phyloP scores from a whole-genome alignment of 2,113 vertebrate species.

The Rhynchopsitta pachyrhyncha region DNA sequence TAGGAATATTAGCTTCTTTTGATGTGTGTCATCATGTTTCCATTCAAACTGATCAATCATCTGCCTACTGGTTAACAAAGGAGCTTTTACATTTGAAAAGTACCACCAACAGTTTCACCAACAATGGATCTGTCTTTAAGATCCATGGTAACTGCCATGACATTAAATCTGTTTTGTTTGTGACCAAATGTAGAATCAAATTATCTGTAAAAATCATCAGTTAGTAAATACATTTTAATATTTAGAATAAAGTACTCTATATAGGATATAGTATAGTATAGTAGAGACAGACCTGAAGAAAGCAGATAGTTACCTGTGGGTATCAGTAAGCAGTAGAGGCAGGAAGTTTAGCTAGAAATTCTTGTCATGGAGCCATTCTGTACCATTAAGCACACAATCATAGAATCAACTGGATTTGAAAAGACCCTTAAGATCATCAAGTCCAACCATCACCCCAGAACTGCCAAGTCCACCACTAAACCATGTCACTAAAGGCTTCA shows the following conservation, averaged over 20 bases:
- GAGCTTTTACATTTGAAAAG: slow-evolving; percentile 30
- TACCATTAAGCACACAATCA: background rate
- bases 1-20: slow-evolving; percentile 57
- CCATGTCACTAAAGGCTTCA: background rate
- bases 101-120: background rate
- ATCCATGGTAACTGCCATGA: slow-evolving; percentile 17
- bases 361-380: background rate
- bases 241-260: background rate
- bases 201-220: background rate
- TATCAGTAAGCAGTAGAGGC: background rate
- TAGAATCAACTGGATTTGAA: background rate
- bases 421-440: background rate
- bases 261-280: background rate
- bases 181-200: background rate
- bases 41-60: slow-evolving; percentile 54
- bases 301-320: background rate
- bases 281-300: background rate
- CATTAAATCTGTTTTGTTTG: slow-evolving; percentile 50
- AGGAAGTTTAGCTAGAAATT: background rate
- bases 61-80: slow-evolving; percentile 32
- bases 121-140: slow-evolving; percentile 55
- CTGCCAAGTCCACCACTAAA: background rate
- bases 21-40: slow-evolving; percentile 1
- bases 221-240: background rate
- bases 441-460: background rate